Evolutionary conservation across 2,888 invertebrate species (phyloP).

Genomic region (Neuroscelio doddi): DNA sequence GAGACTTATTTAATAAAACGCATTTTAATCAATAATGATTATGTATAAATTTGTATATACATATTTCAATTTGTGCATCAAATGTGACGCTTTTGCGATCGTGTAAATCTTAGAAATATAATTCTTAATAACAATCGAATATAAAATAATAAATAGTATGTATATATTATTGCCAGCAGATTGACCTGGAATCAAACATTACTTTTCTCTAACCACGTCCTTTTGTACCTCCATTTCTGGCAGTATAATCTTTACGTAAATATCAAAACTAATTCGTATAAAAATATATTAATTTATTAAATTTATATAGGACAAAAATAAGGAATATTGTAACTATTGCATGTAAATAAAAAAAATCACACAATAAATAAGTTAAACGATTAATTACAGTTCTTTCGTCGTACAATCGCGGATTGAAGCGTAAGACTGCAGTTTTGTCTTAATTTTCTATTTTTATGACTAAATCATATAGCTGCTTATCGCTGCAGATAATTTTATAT

Average conservation of each 20-base stretch:
- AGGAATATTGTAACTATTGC: constrained; percentile 60
- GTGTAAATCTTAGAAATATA: constrained; percentile 17
- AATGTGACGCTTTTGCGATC: constrained; percentile 25
- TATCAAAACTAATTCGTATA: constrained; percentile 58
- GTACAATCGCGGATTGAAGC: constrained; percentile 5
- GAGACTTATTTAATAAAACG: not conserved
- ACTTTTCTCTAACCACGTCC: constrained; percentile 19
- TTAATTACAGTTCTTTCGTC: constrained; percentile 27
- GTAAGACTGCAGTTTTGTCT: no score
- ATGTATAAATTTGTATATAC: constrained; percentile 23
- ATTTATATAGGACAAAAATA: constrained; percentile 59
- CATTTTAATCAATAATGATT: constrained; percentile 1
- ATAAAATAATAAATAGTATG: constrained; percentile 53
- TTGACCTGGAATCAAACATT: constrained; percentile 57
- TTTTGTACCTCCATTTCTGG: constrained; percentile 37
- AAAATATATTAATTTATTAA: constrained; percentile 62
- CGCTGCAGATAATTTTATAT: no score
- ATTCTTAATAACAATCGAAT: constrained; percentile 44
- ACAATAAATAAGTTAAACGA: constrained; percentile 61
- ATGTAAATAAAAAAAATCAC: constrained; percentile 55
- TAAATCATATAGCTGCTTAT: no score
- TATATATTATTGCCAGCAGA: constrained; percentile 52
- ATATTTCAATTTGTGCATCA: constrained; percentile 35
- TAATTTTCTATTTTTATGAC: no score
- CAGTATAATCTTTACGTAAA: constrained; percentile 52